These are phyloP conservation scores for Xanthorhoe spadicearia DNA, from an alignment of 2,888 invertebrate genomes.

Conservation along the genomic window DNA sequence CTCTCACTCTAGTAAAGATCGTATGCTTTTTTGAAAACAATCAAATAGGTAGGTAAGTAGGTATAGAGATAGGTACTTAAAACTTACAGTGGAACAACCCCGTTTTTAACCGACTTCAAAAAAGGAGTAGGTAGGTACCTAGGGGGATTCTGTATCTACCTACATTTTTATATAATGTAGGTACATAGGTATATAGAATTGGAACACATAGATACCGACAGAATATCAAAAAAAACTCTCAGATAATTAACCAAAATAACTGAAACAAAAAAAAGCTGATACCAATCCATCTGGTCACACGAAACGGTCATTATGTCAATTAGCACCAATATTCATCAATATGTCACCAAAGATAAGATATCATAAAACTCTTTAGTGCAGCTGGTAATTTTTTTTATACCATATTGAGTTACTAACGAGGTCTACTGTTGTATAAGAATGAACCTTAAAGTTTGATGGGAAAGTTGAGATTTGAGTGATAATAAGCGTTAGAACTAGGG, in stretches of 20 bases:
- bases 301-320: slow-evolving; percentile 60
- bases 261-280: slow-evolving; percentile 5
- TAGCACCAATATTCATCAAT: slow-evolving; percentile 55
- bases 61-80: no score
- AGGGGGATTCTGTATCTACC: no score
- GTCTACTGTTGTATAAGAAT: background rate
- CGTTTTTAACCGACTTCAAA: no score
- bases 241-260: background rate
- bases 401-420: slow-evolving; percentile 55
- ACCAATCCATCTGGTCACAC: slow-evolving; percentile 35
- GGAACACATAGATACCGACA: no score
- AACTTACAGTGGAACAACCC: no score
- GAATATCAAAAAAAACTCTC: background rate
- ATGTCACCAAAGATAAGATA: slow-evolving; percentile 60
- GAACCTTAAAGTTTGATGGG: slow-evolving; percentile 4
- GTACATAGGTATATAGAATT: no score
- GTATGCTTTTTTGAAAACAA: no score
- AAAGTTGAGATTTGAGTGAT: slow-evolving; percentile 18
- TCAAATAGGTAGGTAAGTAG: no score
- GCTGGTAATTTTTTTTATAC: slow-evolving; percentile 56
- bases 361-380: slow-evolving; percentile 47
- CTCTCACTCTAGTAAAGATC: no score
- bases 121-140: no score
- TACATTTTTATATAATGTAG: no score
- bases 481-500: slow-evolving; percentile 19